phyloP scores from a whole-genome alignment of 2,797 vertebrate species.

The Poeciliopsis infans region DNA sequence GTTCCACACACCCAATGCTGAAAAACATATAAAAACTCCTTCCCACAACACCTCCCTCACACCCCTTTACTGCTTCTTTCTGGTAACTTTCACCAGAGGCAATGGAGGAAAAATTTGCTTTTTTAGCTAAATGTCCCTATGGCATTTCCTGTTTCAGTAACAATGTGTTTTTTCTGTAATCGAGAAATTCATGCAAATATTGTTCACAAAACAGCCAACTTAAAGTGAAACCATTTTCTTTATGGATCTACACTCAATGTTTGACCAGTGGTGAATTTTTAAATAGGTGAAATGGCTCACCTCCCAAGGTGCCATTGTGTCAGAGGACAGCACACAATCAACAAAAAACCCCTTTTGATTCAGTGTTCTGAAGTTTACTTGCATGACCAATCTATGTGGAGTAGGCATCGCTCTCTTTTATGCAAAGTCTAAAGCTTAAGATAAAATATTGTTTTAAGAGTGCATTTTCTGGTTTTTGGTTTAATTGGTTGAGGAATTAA shows the following conservation, averaged over 20 bases:
- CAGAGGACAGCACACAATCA: neutral
- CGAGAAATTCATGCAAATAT: slow-evolving; percentile 17
- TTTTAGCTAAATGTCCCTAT: slow-evolving; percentile 50
- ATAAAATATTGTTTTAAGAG: neutral
- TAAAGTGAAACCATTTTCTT: slow-evolving; percentile 26
- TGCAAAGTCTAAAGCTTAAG: neutral
- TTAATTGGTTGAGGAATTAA: neutral
- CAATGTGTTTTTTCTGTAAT: slow-evolving; percentile 28
- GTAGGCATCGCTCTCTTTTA: neutral
- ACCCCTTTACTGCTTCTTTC: slow-evolving; percentile 39
- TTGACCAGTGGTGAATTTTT: slow-evolving; percentile 27
- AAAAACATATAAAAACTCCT: slow-evolving; percentile 49
- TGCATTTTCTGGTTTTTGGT: neutral
- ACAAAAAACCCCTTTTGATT: neutral
- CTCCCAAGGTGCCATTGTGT: neutral
- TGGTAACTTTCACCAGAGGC: slow-evolving; percentile 56
- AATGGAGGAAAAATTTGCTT: slow-evolving; percentile 33
- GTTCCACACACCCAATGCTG: slow-evolving; percentile 41
- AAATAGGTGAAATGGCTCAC: neutral
- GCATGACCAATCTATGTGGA: neutral
- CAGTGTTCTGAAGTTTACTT: neutral
- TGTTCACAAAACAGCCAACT: slow-evolving; percentile 25
- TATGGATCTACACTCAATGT: slow-evolving; percentile 53
- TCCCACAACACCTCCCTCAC: slow-evolving; percentile 31
- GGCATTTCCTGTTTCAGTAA: slow-evolving; percentile 33